Base-by-base conservation (phyloP, 2,113 vertebrate genomes). In the Anarrhichthys ocellatus region DNA sequence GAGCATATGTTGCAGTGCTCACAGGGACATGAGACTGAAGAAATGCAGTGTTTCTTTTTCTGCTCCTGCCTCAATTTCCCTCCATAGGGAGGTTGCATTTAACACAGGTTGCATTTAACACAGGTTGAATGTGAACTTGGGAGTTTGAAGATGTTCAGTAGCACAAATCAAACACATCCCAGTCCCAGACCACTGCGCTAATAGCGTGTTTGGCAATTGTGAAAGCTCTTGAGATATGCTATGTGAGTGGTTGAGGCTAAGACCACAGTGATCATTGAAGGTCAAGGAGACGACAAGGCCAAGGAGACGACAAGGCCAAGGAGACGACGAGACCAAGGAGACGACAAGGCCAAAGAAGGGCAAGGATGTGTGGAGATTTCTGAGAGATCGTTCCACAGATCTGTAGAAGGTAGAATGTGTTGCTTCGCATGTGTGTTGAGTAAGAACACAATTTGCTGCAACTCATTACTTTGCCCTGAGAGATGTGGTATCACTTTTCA, bases 401-500 rank as follows among this genome's bases (percentile, higher is more conserved):
- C 20, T 64, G 7, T 50, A 9, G 48, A 27, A 4, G 6, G 18
- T 54, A 62, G 9, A 40, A 42, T 46, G 46, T 58, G 15, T 52
- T 61, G 5, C 17, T 40, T 40, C 5, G 3, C 48, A 17, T 1
- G 10, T 18, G 36, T 58, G 15, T 40, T 77, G 20, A 18, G 15
- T 14, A 48, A 68, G 52, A 56, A 46, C 46, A 27, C 46, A n/a
- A 24, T 20, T 73, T 52, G 27, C 20, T 22, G 50, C 18, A 67
- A 66, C 61, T 79, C 71, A 80, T 79, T 70, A 71, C 68, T 24
- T 48, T 61, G 13, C 29, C 52, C 59, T 76, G 13, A 75, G 73
- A 81, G 76, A 67, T 42, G 52, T 18, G 27, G 27, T 22, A 22
- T 76, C 42, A 68, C 27, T 56, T 78, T 38, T 20, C 42, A 78